Evolutionary conservation across 1,140 invertebrate species (phyloP).

Genomic region (Solenopsis fugax): DNA sequence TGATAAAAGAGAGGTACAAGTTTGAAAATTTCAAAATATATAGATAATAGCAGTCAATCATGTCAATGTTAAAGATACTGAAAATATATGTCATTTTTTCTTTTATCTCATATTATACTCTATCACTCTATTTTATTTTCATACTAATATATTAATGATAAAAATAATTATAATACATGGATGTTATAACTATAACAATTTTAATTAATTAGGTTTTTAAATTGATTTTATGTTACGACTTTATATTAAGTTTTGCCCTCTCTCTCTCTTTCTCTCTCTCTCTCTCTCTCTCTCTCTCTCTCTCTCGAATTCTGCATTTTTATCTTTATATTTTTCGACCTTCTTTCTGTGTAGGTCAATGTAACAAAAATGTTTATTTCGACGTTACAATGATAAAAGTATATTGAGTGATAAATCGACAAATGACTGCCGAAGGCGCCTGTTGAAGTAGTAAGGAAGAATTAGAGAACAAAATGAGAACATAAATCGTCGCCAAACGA

Average conservation of each 20-base stretch:
- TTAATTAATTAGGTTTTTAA: not conserved
- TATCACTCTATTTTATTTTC: not conserved
- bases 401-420: slow-evolving; percentile 42
- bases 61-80: not conserved
- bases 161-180: not conserved
- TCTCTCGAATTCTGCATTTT: not conserved
- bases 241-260: not conserved
- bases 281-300: too few relatives aligned
- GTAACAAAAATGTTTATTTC: not conserved
- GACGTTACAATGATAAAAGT: slow-evolving; percentile 45
- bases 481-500: slow-evolving; percentile 31
- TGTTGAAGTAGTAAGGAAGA: not conserved
- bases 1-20: not conserved
- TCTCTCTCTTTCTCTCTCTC: too few relatives aligned
- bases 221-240: not conserved
- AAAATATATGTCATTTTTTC: too few relatives aligned
- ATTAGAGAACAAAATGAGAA: slow-evolving; percentile 28
- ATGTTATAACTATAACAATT: not conserved
- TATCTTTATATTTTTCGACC: not conserved
- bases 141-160: not conserved
- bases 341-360: not conserved
- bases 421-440: slow-evolving; percentile 5
- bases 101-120: too few relatives aligned
- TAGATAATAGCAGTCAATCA: not conserved
- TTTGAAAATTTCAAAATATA: not conserved